Conservation (phyloP, 2,113 vertebrate genomes). For the Galemys pyrenaicus region DNA sequence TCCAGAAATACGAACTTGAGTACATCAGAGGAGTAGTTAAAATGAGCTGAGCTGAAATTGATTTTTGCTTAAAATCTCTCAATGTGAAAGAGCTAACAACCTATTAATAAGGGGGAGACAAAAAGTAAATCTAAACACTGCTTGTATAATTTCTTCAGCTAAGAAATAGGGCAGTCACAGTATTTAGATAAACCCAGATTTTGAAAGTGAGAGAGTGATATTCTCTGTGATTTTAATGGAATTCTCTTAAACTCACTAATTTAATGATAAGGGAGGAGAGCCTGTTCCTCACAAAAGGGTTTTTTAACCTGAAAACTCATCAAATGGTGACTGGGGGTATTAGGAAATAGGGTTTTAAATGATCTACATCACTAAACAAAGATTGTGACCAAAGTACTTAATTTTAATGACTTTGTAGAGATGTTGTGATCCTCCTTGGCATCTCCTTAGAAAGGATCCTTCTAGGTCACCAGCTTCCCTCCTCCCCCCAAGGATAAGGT, state of each 20-base stretch:
- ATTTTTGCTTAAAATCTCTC: conserved; percentile 11
- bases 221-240: conserved; percentile 19
- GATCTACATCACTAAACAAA: not conserved
- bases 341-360: not conserved
- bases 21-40: conserved; percentile 43
- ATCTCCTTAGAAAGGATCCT: conserved; percentile 1
- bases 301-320: conserved; percentile 17
- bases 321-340: not conserved
- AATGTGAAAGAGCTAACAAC: not conserved
- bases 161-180: not conserved
- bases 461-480: not conserved
- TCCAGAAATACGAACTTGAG: conserved; percentile 51
- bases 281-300: not conserved
- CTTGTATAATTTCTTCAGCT: conserved; percentile 45
- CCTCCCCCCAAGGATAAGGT: not conserved
- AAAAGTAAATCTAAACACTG: conserved; percentile 62
- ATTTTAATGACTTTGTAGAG: not conserved
- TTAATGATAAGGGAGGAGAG: not conserved
- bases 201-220: too few relatives aligned
- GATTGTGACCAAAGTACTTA: not conserved
- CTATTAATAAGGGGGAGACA: conserved; percentile 27
- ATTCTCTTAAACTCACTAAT: conserved; percentile 13
- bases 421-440: not conserved
- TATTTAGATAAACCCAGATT: not conserved
- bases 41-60: conserved; percentile 37